Percentiles rank a stretch among this genome's conserved stretches.
These are phyloP conservation scores for Glyptemys insculpta DNA, from an alignment of 2,797 vertebrate species.

Conservation along the genomic window DNA sequence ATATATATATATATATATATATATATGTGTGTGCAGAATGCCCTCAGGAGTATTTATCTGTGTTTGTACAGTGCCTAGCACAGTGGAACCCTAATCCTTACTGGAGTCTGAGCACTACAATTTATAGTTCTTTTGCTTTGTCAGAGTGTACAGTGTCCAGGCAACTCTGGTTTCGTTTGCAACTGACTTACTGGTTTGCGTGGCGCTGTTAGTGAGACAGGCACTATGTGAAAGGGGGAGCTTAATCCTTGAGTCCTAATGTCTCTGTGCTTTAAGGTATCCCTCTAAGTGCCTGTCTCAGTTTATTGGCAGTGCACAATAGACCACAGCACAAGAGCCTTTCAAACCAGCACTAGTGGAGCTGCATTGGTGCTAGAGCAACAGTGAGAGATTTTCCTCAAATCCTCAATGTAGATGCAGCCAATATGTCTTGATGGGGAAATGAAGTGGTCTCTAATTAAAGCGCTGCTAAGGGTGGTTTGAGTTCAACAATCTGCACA, in stretches of 20 bases:
- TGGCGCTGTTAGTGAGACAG: background rate
- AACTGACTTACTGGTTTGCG: background rate
- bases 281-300: background rate
- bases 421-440: too few relatives aligned
- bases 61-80: background rate
- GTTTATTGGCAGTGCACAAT: background rate
- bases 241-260: background rate
- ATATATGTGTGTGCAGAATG: too few relatives aligned
- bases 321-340: too few relatives aligned
- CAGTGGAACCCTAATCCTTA: background rate
- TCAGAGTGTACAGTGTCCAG: background rate
- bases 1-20: too few relatives aligned
- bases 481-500: background rate
- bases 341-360: background rate
- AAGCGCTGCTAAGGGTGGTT: background rate
- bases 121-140: background rate
- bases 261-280: background rate
- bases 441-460: background rate
- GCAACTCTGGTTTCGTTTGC: background rate
- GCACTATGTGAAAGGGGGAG: background rate
- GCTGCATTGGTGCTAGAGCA: background rate
- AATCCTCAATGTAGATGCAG: background rate
- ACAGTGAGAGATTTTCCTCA: too few relatives aligned
- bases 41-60: background rate
- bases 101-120: too few relatives aligned